phyloP scores from a whole-genome alignment of 2,888 invertebrate species.

The Sarcophaga variegata region DNA sequence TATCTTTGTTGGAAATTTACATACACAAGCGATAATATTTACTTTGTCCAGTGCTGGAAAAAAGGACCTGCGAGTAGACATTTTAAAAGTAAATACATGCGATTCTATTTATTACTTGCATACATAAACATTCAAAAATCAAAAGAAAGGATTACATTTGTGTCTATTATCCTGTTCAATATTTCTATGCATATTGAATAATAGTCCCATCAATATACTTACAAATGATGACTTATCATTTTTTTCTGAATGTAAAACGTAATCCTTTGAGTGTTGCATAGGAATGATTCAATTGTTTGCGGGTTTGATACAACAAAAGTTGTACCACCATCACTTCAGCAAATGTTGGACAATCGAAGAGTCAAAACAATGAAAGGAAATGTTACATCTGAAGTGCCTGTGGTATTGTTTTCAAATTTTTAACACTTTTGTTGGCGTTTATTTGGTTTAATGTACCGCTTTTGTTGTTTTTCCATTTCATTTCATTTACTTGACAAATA shows the following conservation, averaged over 20 bases:
- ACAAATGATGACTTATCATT: slow-evolving; percentile 55
- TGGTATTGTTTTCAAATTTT: slow-evolving; percentile 51
- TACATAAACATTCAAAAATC: neutral
- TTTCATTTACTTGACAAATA: slow-evolving; percentile 60
- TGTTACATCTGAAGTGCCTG: slow-evolving; percentile 19
- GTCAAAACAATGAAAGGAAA: slow-evolving; percentile 19
- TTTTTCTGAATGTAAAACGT: slow-evolving; percentile 16
- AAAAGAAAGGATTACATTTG: slow-evolving; percentile 42
- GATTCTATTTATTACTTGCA: neutral
- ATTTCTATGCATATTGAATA: slow-evolving; percentile 30
- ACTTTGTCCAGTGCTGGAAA: slow-evolving; percentile 1
- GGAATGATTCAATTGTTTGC: slow-evolving; percentile 46
- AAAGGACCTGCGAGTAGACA: slow-evolving; percentile 41
- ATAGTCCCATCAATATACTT: slow-evolving; percentile 10
- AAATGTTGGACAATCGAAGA: slow-evolving; percentile 51
- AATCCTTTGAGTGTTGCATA: slow-evolving; percentile 44
- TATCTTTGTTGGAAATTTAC: slow-evolving; percentile 16
- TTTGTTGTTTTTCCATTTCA: slow-evolving; percentile 19
- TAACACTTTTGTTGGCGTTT: slow-evolving; percentile 50
- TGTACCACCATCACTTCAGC: neutral
- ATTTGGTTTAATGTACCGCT: neutral
- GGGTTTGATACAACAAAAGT: slow-evolving; percentile 34
- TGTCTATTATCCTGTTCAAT: slow-evolving; percentile 24
- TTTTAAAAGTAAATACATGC: too few relatives aligned
- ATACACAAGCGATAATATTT: slow-evolving; percentile 10